Evolutionary conservation across 2,888 invertebrate genomes (phyloP).

Genomic region (Oligia strigilis): DNA sequence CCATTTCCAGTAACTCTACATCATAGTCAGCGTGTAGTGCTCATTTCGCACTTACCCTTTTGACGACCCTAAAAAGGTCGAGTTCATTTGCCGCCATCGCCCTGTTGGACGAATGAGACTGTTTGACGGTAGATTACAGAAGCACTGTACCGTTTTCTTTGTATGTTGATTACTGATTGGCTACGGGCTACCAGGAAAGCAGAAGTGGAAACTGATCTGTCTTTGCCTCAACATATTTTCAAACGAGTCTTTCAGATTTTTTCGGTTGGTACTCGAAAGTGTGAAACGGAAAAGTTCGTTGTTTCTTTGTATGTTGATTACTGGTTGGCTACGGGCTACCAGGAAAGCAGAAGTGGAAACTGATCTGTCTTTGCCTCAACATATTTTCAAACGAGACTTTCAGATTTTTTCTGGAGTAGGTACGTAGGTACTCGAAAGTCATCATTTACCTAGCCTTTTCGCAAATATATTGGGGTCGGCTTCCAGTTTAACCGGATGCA

Average conservation of each 20-base stretch:
- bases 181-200: constrained; percentile 27
- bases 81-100: constrained; percentile 79
- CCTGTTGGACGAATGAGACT: constrained; percentile 74
- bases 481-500: too few species aligned
- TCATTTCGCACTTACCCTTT: constrained; percentile 84
- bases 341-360: constrained; percentile 33
- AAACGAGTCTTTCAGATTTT: constrained; percentile 10
- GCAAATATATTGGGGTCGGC: too few species aligned
- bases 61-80: constrained; percentile 82
- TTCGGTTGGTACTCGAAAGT: constrained; percentile 24
- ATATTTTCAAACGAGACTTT: constrained; percentile 20
- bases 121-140: constrained; percentile 72
- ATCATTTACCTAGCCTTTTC: too few species aligned
- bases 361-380: constrained; percentile 22
- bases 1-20: constrained; percentile 61
- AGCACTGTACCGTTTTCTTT: constrained; percentile 70
- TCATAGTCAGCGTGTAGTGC: constrained; percentile 73
- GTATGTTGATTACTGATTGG: constrained; percentile 76
- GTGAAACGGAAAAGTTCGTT: constrained; percentile 41
- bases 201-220: constrained; percentile 43
- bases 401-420: constrained; percentile 27
- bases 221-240: constrained; percentile 10
- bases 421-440: constrained; percentile 18
- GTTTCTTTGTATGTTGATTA: constrained; percentile 26
- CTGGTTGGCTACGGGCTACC: background rate